These are phyloP conservation scores for Micoletzkya japonica DNA, from an alignment of 2,888 invertebrate species.

Conservation along the genomic window DNA sequence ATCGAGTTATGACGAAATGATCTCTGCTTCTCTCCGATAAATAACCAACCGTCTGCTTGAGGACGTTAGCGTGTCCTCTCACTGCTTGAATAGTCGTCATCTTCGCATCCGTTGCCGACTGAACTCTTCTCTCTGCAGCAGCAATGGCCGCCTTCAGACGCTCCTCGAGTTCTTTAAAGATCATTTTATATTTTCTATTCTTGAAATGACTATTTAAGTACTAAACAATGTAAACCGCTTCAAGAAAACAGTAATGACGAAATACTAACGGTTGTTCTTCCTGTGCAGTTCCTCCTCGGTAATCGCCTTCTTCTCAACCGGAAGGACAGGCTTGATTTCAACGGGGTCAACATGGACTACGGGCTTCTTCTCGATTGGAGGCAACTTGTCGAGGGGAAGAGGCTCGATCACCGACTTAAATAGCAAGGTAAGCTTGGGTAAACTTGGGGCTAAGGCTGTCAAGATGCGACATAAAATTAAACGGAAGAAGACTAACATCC, in stretches of 20 bases:
- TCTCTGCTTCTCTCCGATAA: neutral
- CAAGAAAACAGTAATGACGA: neutral
- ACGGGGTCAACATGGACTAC: constrained; percentile 48
- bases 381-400: constrained; percentile 30
- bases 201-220: neutral
- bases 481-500: constrained; percentile 7
- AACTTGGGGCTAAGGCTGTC: neutral
- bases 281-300: constrained; percentile 4
- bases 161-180: constrained; percentile 45
- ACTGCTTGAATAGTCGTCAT: constrained; percentile 54
- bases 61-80: constrained; percentile 63
- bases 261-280: constrained; percentile 23
- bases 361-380: constrained; percentile 35
- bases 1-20: neutral
- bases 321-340: constrained; percentile 37
- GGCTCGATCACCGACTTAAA: constrained; percentile 10
- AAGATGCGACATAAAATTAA: neutral
- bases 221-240: neutral
- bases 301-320: neutral
- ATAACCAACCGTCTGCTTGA: constrained; percentile 64
- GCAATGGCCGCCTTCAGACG: constrained; percentile 43
- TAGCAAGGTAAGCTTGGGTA: neutral
- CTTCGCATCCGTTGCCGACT: constrained; percentile 50
- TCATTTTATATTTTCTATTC: too few relatives aligned
- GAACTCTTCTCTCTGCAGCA: constrained; percentile 43